Percentiles rank a stretch among this genome's conserved stretches.
Conservation (phyloP, 1,140 invertebrate genomes). For the Pentalonia nigronervosa region DNA sequence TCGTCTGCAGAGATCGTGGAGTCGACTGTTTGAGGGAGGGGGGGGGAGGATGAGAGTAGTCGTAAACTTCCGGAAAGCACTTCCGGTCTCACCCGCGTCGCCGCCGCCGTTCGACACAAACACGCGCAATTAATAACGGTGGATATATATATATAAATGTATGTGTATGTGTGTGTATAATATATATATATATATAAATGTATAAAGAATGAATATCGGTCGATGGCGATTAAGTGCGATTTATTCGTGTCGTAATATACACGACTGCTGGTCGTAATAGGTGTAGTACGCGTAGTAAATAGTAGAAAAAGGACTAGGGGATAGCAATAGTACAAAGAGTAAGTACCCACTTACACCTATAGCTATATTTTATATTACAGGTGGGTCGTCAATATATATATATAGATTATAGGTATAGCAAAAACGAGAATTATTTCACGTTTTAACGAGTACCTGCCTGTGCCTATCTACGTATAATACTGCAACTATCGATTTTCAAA, state of each 20-base stretch:
- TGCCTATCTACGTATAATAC: too few species aligned
- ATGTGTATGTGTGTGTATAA: too few species aligned
- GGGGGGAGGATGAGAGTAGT: background rate
- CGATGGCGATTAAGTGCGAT: background rate
- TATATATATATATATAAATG: background rate
- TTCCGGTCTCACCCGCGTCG: background rate
- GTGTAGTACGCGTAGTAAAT: background rate
- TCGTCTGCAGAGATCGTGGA: background rate
- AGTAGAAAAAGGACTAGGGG: background rate
- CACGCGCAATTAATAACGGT: background rate
- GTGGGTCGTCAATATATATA: too few species aligned
- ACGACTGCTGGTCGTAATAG: background rate
- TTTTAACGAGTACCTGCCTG: background rate
- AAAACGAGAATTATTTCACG: background rate
- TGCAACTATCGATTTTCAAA: too few species aligned
- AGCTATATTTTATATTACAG: too few species aligned
- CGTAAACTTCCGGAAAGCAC: background rate
- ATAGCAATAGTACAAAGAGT: background rate
- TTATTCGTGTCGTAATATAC: background rate
- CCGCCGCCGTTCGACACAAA: background rate
- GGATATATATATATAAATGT: background rate
- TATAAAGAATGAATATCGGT: background rate
- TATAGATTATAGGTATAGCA: background rate
- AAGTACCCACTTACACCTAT: background rate
- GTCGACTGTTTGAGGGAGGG: background rate